A percentile compares a stretch with the other conserved stretches of the same genome.
Conservation (phyloP, 2,797 vertebrate genomes). For the Cichlasoma orientale region DNA sequence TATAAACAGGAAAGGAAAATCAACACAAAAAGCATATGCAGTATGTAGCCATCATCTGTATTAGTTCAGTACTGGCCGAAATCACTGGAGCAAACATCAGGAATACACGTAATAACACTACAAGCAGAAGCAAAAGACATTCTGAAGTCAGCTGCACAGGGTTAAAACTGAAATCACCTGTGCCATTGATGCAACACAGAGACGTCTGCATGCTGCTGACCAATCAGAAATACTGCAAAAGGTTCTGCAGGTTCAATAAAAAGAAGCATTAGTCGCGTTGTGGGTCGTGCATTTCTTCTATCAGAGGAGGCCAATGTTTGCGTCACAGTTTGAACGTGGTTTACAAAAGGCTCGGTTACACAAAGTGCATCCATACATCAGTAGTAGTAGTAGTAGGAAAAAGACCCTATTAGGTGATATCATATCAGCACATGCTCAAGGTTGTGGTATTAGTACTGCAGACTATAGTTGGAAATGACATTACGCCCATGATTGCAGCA, state of each 20-base stretch:
- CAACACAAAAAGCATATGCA: neutral
- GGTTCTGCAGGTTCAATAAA: neutral
- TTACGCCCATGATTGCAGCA: too few species aligned
- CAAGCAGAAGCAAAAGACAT: neutral
- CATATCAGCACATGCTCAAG: neutral
- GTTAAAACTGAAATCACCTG: neutral
- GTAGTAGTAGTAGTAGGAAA: neutral
- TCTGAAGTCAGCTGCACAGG: neutral
- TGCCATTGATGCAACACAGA: too few species aligned
- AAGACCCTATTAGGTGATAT: neutral
- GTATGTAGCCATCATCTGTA: neutral
- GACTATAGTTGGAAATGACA: neutral
- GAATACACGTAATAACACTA: too few species aligned
- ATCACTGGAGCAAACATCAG: too few species aligned
- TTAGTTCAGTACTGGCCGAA: too few species aligned
- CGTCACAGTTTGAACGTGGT: neutral
- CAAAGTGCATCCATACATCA: neutral
- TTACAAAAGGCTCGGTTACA: neutral
- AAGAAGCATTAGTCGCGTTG: neutral
- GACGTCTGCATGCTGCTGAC: neutral
- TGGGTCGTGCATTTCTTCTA: neutral
- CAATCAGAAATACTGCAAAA: neutral
- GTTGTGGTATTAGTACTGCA: neutral
- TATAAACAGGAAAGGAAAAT: neutral
- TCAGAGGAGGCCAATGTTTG: neutral